Evolutionary conservation across 2,113 vertebrate genomes (phyloP), one percentile per base, ranked within the genome.

Genomic region (Mirounga angustirostris): DNA sequence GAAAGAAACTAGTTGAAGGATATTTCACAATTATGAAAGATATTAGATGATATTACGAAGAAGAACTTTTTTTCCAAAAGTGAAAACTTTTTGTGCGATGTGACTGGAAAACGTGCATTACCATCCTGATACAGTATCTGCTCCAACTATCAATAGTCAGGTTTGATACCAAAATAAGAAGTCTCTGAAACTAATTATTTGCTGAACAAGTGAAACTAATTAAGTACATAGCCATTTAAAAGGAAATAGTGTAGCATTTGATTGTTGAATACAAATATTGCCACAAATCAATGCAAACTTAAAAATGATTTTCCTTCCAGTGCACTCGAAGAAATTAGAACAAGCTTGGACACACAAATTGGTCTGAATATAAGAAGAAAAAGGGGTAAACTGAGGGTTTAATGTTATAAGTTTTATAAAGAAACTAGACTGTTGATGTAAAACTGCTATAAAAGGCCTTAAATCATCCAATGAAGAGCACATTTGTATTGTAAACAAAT

Each of bases 1-100:
- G 99, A 98, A 99, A 99, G 98, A 99, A 99, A 98, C 99, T 99
- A 96, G 96, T 99, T 98, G 99, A 99, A 99, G 99, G 99, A 97
- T 99, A 99, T 98, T 99, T 98, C 97, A 98, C 97, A 98, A 98
- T 99, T 88, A 87, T 98, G 98, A 99, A 99, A 98, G 98, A 98
- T 97, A 97, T 97, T 98, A 98, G 98, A 97, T 99, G 96, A 98
- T 85, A 79, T 58, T 97, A 58, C 50, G 80, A 78, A 67, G 67
- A 87, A 93, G 61, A 97, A 54, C 12, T 84, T 3, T 89, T 94
- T 94, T 89, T 91, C 46, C 82, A 96, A 86, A 89, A 61, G 15
- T 88, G 85, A 76, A 93, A 92, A 93, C 85, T 83, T 90, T 97
- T 98, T 93, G 59, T 46, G 15, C 94, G 94, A 14, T 81, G 11